Percentiles rank a stretch among this genome's conserved stretches.
These are phyloP conservation scores for Catharus fuscescens DNA, from an alignment of 2,113 vertebrate species.

Conservation along the genomic window DNA sequence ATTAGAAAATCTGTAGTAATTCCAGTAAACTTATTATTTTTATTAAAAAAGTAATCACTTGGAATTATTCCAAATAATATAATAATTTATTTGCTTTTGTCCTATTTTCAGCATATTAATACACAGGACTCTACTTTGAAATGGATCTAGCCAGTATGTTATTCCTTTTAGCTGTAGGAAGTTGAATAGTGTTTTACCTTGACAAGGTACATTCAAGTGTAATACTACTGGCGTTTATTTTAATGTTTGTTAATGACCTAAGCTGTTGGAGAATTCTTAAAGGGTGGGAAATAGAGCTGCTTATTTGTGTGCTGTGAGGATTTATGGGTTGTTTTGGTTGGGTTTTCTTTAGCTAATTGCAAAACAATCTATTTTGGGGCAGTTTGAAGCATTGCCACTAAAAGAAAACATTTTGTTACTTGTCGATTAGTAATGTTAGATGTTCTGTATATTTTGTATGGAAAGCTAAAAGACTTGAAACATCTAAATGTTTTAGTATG, in stretches of 20 bases:
- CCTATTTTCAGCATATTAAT: slow-evolving; percentile 2
- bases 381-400: neutral
- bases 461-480: neutral
- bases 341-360: neutral
- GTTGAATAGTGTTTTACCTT: neutral
- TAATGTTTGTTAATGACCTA: neutral
- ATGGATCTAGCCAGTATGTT: neutral
- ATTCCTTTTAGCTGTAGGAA: neutral
- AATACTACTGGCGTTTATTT: neutral
- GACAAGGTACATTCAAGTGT: neutral
- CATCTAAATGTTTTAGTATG: neutral
- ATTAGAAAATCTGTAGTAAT: neutral
- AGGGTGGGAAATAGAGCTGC: neutral
- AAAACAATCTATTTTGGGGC: neutral
- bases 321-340: neutral
- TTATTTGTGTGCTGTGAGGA: neutral
- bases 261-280: neutral
- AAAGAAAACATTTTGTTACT: neutral
- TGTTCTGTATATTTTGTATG: neutral
- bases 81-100: neutral
- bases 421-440: neutral
- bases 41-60: neutral
- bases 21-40: neutral
- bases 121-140: neutral
- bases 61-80: neutral